These are phyloP conservation scores for Stenichneumon culpator DNA, from an alignment of 2,888 invertebrate genomes.

Conservation along the genomic window DNA sequence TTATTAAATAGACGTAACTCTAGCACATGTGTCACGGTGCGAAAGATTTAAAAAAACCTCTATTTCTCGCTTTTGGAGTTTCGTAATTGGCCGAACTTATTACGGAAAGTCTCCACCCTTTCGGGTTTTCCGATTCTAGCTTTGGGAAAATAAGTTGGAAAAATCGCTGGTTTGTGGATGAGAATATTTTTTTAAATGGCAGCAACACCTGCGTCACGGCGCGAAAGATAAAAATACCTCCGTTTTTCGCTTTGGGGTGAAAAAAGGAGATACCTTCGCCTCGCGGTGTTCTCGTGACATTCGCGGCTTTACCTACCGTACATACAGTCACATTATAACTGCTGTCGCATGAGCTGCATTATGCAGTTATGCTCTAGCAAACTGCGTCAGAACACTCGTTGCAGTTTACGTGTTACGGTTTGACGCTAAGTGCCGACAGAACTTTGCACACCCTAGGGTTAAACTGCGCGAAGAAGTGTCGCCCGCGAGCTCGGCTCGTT, in stretches of 20 bases:
- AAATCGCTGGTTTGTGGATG: background rate
- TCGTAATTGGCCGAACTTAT: slow-evolving; percentile 60
- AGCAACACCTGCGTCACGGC: background rate
- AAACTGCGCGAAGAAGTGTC: slow-evolving; percentile 44
- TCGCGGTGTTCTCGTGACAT: background rate
- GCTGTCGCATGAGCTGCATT: slow-evolving; percentile 18
- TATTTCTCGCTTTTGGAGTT: slow-evolving; percentile 3
- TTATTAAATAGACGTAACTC: background rate
- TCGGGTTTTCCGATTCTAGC: slow-evolving; percentile 45
- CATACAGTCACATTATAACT: slow-evolving; percentile 19
- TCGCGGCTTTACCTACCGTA: background rate
- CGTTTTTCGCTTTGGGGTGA: background rate
- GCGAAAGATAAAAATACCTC: background rate
- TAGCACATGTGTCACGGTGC: background rate
- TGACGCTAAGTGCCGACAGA: slow-evolving; percentile 64
- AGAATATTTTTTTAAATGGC: background rate
- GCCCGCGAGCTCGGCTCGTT: slow-evolving; percentile 15
- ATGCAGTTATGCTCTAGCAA: slow-evolving; percentile 43
- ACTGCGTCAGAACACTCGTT: slow-evolving; percentile 38
- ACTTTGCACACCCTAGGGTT: slow-evolving; percentile 44
- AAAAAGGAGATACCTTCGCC: background rate
- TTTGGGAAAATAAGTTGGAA: background rate
- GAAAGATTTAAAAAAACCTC: background rate
- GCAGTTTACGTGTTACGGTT: slow-evolving; percentile 44
- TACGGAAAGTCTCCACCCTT: slow-evolving; percentile 40